These are phyloP conservation scores for Cerceris ruficornis DNA, from an alignment of 2,888 invertebrate genomes.

Conservation along the genomic window DNA sequence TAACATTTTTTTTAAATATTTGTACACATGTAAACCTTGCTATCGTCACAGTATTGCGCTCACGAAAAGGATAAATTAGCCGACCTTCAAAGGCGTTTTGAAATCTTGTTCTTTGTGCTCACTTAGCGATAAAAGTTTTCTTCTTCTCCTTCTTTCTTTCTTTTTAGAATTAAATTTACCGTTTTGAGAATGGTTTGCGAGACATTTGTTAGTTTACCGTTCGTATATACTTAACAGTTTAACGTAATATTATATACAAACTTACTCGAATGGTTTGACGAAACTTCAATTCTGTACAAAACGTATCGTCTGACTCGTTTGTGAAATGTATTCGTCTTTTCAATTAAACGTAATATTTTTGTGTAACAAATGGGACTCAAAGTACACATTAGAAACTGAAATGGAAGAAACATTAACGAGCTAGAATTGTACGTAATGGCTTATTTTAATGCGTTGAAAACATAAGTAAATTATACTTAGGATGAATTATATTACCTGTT, in stretches of 20 bases:
- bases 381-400: conserved; percentile 20
- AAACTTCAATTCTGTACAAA: conserved; percentile 20
- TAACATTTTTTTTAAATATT: conserved; percentile 64
- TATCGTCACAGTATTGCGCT: conserved; percentile 33
- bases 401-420: conserved; percentile 6
- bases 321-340: conserved; percentile 27
- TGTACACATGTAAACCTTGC: conserved; percentile 56
- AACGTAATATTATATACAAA: conserved; percentile 18
- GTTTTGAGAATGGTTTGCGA: conserved; percentile 21
- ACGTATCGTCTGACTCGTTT: conserved; percentile 15
- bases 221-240: conserved; percentile 12
- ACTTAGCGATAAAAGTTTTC: conserved; percentile 58
- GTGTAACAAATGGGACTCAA: conserved; percentile 54
- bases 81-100: conserved; percentile 22
- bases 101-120: conserved; percentile 50
- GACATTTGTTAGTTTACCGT: conserved; percentile 8
- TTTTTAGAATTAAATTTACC: conserved; percentile 34
- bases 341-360: conserved; percentile 17
- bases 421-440: conserved; percentile 23
- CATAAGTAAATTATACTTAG: conserved; percentile 39
- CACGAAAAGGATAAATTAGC: conserved; percentile 15
- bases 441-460: conserved; percentile 44
- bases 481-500: conserved; percentile 38
- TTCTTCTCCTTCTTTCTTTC: no score
- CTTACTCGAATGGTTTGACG: conserved; percentile 31